These are phyloP conservation scores for Lepidocyrtinus sp. DNA, from an alignment of 2,888 invertebrate species.

Conservation along the genomic window DNA sequence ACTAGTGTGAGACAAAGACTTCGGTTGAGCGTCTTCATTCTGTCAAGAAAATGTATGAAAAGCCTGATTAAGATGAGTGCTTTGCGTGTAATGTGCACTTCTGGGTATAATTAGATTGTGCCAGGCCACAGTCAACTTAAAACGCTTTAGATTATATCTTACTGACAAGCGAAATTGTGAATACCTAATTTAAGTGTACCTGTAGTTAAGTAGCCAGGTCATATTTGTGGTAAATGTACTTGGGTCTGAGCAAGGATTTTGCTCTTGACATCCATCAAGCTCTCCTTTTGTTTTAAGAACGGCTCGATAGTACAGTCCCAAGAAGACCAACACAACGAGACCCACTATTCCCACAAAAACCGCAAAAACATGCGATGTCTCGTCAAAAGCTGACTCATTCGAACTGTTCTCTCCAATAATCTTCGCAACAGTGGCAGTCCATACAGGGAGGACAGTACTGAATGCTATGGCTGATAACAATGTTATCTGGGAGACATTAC, in stretches of 20 bases:
- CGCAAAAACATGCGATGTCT: conserved; percentile 60
- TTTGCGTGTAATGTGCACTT: background rate
- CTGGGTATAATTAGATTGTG: background rate
- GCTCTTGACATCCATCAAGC: conserved; percentile 25
- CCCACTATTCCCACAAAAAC: conserved; percentile 57
- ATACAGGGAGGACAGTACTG: conserved; percentile 63
- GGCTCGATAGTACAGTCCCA: conserved; percentile 60
- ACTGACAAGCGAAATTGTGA: background rate
- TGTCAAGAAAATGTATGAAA: background rate
- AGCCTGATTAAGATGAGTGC: background rate
- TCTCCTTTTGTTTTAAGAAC: conserved; percentile 49
- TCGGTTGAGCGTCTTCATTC: conserved; percentile 64
- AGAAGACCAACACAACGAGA: conserved; percentile 50
- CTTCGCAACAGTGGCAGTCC: conserved; percentile 62
- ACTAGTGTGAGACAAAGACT: conserved; percentile 50
- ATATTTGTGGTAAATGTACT: conserved; percentile 23
- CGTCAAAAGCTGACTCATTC: conserved; percentile 55
- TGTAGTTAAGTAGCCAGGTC: conserved; percentile 39
- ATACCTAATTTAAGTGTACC: conserved; percentile 12
- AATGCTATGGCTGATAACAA: conserved; percentile 62
- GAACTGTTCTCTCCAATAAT: conserved; percentile 27
- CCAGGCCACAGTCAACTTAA: background rate
- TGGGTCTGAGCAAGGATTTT: background rate
- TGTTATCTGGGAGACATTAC: conserved; percentile 64
- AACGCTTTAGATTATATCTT: background rate